Evolutionary conservation across 2,888 invertebrate genomes (phyloP), one percentile per base, ranked within the genome.

Genomic region (Branchipolynoe longqiensis): DNA sequence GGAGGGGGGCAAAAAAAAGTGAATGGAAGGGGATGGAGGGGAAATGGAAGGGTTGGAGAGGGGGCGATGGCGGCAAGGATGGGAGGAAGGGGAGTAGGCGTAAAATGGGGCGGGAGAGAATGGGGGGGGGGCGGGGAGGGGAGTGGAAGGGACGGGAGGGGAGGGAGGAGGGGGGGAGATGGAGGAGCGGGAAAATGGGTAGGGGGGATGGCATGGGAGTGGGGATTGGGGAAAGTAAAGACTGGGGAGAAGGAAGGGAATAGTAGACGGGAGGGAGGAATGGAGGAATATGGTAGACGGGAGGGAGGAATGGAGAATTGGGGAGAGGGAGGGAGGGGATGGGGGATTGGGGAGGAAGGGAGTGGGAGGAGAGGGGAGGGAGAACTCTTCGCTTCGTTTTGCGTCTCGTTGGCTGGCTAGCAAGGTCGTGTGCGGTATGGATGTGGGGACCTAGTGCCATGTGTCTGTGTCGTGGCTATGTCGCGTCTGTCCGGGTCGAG

Each of bases 61-160:
- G n/a, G n/a, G n/a, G n/a, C n/a, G n/a, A n/a, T n/a, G n/a, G n/a
- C 56, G 22, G 56, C n/a, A 56, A 25, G 56, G 25, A 56, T 56
- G n/a, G 22, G 56, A 56, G n/a, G 56, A n/a, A 56, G 31, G 64
- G 18, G n/a, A 64, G 28, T 33, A 64, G 25, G 28, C 8, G 28
- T 33, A 31, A 28, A 14, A 28, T 3, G 1, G 36, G 64, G 28
- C 18, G 62, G 62, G 62, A 14, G 62, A 62, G 12, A 62, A 62
- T 8, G 62, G 62, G 25, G 64, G 18, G 4, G 64, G 64, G 64
- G 64, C 18, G 31, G 64, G 64, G 4, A 64, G 64, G 64, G 28
- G 36, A 25, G 25, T 18, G n/a, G 31, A 22, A 28, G 33, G 3
- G 4, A 64, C 64, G 18, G 64, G 64, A 64, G 36, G 2, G 28